Evolutionary conservation across 2,113 vertebrate species (phyloP), one percentile per base, ranked within the genome.

Genomic region (Cisticola juncidis): DNA sequence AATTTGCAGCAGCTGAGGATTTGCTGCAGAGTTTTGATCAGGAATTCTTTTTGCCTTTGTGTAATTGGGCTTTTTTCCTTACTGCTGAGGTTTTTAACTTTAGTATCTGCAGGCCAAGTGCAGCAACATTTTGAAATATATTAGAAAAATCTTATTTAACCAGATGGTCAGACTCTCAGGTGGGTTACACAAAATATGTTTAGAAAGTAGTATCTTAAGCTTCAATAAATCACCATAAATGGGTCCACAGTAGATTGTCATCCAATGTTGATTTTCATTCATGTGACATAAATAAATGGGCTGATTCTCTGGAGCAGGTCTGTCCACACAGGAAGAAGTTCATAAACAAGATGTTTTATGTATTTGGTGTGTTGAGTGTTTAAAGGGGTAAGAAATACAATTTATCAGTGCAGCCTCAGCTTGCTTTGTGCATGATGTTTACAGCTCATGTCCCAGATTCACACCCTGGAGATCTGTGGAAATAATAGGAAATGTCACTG

Each of bases 341-440:
- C 81, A 95, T 90, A 88, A 64, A 70, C 29, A 58, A 74, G 62
- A 53, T 87, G 33, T 62, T 88, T 95, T 91, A 80, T 92, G 81
- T 80, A 33, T 85, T 87, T 85, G 21, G 20, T 84, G 45, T 56
- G 69, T 58, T 79, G 78, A 90, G 88, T 77, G 62, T 90, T 96
- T 95, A 90, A 90, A 81, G 1, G 4, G 92, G 50, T 60, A 88
- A 88, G 70, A 80, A 80, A 90, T 80, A 88, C 21, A 25, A 38
- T 94, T 90, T 88, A 93, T 91, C 81, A 60, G 74, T 48, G 50
- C 42, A 58, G 66, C 62, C 80, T 86, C 61, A 79, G 40, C 70
- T 91, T 85, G 61, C 57, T 77, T 82, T 74, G 68, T 83, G 88
- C 65, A 11, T 91, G 69, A 22, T 44, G 53, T 80, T 95, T 80